Evolutionary conservation across 2,113 vertebrate genomes (phyloP).

Genomic region (Eurypyga helias): DNA sequence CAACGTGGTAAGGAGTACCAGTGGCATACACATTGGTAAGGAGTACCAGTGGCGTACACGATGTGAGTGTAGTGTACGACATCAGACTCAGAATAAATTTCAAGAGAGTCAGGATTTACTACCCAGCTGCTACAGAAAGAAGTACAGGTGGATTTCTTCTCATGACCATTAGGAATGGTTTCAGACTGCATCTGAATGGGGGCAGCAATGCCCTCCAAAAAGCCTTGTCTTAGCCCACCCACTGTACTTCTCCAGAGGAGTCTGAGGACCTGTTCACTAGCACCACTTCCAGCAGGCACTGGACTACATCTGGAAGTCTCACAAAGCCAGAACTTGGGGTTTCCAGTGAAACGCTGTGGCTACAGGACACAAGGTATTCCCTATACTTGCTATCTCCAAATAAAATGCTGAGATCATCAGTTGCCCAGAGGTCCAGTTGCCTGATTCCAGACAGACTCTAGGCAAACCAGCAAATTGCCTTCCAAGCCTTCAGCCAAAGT

Average conservation of each 20-base stretch:
- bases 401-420: background rate
- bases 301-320: background rate
- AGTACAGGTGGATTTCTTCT: background rate
- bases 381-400: background rate
- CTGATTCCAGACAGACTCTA: background rate
- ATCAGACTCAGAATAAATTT: background rate
- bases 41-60: background rate
- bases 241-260: background rate
- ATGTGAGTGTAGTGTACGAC: too few species aligned
- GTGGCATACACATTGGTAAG: background rate
- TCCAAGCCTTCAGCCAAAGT: background rate
- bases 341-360: background rate
- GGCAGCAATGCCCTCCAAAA: background rate
- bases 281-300: background rate
- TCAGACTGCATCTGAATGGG: background rate
- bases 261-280: background rate
- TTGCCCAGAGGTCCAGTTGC: background rate
- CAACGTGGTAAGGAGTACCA: background rate
- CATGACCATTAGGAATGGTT: background rate
- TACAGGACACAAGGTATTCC: background rate
- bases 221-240: background rate
- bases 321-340: background rate
- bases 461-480: background rate
- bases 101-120: background rate
- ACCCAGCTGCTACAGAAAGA: too few species aligned